Conservation (phyloP, 37 sponge, comb jelly and placozoan species). For the Aplysina aerophoba region DNA sequence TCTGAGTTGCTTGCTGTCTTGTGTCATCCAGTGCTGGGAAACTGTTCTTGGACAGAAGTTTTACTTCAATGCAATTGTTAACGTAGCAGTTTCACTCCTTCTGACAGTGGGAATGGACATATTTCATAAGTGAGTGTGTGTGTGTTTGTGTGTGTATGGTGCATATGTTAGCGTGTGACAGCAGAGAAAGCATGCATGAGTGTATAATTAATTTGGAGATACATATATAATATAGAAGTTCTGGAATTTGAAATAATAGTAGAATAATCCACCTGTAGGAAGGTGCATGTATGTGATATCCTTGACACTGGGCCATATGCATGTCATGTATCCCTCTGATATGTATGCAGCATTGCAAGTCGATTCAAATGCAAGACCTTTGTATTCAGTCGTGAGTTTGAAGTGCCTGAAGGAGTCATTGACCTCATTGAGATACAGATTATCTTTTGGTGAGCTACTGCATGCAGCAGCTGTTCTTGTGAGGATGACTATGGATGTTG, state of each 20-base stretch:
- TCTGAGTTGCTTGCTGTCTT: no score
- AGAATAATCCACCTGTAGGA: no score
- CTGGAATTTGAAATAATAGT: no score
- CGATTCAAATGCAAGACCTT: slow-evolving; percentile 11
- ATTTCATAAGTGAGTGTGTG: slow-evolving; percentile 50
- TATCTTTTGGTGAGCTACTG: slow-evolving; percentile 80
- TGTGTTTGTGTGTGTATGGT: not conserved
- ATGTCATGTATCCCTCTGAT: no score
- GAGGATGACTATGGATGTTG: not conserved
- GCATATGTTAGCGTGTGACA: no score
- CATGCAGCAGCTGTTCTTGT: no score
- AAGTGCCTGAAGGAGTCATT: slow-evolving; percentile 87
- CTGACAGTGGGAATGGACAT: slow-evolving; percentile 68
- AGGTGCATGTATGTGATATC: no score
- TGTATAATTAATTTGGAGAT: no score
- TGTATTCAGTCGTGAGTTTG: slow-evolving; percentile 66
- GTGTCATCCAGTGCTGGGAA: slow-evolving; percentile 82
- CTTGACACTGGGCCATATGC: no score
- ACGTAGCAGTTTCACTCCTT: slow-evolving; percentile 53
- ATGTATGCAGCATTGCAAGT: no score
- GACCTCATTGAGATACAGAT: slow-evolving; percentile 91
- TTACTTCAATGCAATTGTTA: slow-evolving; percentile 72
- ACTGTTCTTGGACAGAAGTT: slow-evolving; percentile 90
- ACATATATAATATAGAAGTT: no score
- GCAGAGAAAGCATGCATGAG: no score